Conservation (phyloP, 2,888 invertebrate genomes). For the Nephrotoma appendiculata region DNA sequence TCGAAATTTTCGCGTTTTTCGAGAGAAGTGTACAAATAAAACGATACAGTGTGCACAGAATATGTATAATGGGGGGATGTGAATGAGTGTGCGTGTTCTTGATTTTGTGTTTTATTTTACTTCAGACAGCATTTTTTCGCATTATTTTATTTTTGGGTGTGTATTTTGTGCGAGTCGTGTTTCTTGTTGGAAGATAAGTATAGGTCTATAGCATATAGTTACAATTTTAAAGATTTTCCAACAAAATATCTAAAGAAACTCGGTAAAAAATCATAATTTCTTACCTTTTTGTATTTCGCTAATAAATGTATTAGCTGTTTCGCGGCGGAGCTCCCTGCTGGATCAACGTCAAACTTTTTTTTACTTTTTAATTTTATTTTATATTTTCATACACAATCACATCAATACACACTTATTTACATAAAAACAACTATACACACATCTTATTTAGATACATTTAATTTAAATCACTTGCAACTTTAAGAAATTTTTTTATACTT, state of each 20-base stretch:
- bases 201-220: neutral
- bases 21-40: neutral
- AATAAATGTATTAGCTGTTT: neutral
- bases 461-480: neutral
- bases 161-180: neutral
- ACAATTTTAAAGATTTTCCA: neutral
- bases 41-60: neutral
- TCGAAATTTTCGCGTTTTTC: neutral
- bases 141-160: neutral
- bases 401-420: neutral
- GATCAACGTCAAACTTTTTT: neutral
- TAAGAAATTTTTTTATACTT: neutral
- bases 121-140: neutral
- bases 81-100: slow-evolving; percentile 2
- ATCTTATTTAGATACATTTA: neutral
- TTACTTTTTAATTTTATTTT: neutral
- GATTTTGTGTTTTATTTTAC: neutral
- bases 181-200: neutral
- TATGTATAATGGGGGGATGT: neutral
- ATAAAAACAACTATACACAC: neutral
- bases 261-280: neutral
- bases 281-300: neutral
- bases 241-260: neutral
- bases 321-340: neutral
- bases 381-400: neutral